A percentile compares a stretch with the other conserved stretches of the same genome.
These are phyloP conservation scores for Erythrocercus mccallii DNA, from an alignment of 2,113 vertebrate genomes.

Conservation along the genomic window DNA sequence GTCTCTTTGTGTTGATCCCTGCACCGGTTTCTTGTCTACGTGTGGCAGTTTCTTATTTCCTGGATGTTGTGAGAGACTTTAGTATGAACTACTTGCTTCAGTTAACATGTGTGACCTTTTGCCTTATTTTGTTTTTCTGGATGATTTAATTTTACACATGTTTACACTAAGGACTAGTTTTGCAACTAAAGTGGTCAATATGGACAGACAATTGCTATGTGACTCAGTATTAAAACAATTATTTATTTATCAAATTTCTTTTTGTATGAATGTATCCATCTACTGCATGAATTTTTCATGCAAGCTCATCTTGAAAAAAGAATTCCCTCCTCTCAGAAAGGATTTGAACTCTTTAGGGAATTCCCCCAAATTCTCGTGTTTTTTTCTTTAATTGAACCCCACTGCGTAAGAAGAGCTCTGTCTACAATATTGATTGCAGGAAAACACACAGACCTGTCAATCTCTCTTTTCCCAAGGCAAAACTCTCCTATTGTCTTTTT, in stretches of 20 bases:
- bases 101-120: slow-evolving; percentile 54
- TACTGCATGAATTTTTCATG: slow-evolving; percentile 66
- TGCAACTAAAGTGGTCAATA: slow-evolving; percentile 45
- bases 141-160: slow-evolving; percentile 64
- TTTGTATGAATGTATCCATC: slow-evolving; percentile 59
- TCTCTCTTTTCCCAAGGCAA: slow-evolving; percentile 61
- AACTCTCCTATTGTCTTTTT: slow-evolving; percentile 36
- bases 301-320: slow-evolving; percentile 65
- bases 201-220: slow-evolving; percentile 53
- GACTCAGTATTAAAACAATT: slow-evolving; percentile 64
- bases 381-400: slow-evolving; percentile 66
- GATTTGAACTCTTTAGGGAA: slow-evolving; percentile 68
- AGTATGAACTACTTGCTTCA: slow-evolving; percentile 10
- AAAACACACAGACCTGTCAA: slow-evolving; percentile 60
- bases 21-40: slow-evolving; percentile 22
- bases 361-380: slow-evolving; percentile 68
- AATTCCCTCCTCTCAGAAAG: slow-evolving; percentile 55
- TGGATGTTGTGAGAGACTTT: slow-evolving; percentile 28
- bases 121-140: slow-evolving; percentile 58
- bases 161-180: slow-evolving; percentile 59
- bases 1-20: slow-evolving; percentile 56
- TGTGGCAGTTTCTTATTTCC: slow-evolving; percentile 9
- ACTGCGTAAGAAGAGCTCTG: slow-evolving; percentile 49
- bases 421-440: slow-evolving; percentile 70
- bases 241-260: slow-evolving; percentile 63